Evolutionary conservation across 2,888 invertebrate species (phyloP).

Genomic region (Odontomyia ornata): DNA sequence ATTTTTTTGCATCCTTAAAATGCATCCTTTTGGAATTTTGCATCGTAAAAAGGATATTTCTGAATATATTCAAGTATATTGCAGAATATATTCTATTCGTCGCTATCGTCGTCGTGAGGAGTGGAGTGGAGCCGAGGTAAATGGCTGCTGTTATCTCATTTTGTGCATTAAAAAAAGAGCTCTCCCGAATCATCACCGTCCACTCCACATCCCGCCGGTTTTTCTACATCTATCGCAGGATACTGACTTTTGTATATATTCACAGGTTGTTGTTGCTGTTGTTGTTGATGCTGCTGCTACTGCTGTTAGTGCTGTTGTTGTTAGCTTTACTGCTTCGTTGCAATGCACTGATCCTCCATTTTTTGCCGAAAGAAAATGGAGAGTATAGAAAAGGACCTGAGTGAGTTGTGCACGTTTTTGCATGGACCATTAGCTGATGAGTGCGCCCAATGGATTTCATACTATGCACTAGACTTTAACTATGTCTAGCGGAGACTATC

Average conservation of each 20-base stretch:
- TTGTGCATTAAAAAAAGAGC: slow-evolving; percentile 39
- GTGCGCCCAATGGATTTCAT: slow-evolving; percentile 49
- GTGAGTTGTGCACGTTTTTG: slow-evolving; percentile 42
- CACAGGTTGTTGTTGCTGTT: slow-evolving; percentile 19
- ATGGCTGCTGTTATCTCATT: slow-evolving; percentile 48
- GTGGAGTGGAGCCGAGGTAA: slow-evolving; percentile 45
- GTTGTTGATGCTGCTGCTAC: neutral
- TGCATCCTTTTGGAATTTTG: slow-evolving; percentile 48
- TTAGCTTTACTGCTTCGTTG: slow-evolving; percentile 41
- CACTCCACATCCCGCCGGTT: neutral
- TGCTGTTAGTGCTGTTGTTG: slow-evolving; percentile 17
- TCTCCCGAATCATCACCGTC: slow-evolving; percentile 6
- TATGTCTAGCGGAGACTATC: neutral
- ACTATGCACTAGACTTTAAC: neutral
- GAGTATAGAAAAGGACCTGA: neutral
- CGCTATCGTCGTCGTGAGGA: slow-evolving; percentile 10
- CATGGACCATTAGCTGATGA: slow-evolving; percentile 51
- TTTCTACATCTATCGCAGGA: neutral
- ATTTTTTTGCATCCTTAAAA: slow-evolving; percentile 49
- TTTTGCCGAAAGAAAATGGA: slow-evolving; percentile 41
- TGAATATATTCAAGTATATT: slow-evolving; percentile 43
- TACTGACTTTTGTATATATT: slow-evolving; percentile 44
- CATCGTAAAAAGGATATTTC: slow-evolving; percentile 46
- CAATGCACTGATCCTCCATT: slow-evolving; percentile 20
- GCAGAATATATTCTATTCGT: slow-evolving; percentile 31